Conservation (phyloP, 2,888 invertebrate species). For the Patella pellucida region DNA sequence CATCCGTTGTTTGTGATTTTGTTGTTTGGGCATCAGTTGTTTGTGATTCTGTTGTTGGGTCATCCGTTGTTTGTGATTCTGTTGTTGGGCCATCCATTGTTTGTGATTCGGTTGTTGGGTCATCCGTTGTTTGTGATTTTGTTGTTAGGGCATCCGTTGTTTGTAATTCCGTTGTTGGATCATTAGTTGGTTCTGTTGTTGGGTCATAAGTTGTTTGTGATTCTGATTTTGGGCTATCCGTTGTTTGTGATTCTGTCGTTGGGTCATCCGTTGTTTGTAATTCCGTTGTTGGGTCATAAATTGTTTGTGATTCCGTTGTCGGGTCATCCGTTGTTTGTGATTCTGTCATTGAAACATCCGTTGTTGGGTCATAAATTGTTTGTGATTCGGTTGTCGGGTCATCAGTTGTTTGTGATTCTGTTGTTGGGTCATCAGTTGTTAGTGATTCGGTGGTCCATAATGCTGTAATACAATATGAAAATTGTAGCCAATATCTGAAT, state of each 20-base stretch:
- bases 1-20: neutral
- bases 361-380: neutral
- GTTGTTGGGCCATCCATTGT: neutral
- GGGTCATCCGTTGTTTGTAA: neutral
- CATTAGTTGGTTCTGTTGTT: neutral
- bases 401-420: neutral
- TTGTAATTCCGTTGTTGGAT: neutral
- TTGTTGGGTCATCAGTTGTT: neutral
- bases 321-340: neutral
- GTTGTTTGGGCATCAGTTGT: neutral
- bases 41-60: neutral
- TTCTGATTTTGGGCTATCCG: neutral
- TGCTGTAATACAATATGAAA: neutral
- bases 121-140: neutral
- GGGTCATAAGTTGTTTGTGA: neutral
- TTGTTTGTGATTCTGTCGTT: neutral
- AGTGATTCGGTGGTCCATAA: neutral
- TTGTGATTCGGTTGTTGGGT: neutral
- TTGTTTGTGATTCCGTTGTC: neutral
- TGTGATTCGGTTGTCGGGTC: neutral
- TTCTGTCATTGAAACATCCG: neutral
- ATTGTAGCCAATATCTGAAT: too few species aligned
- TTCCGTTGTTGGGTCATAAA: neutral
- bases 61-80: conserved; percentile 1
- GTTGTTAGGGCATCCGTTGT: neutral